A percentile compares a stretch with the other conserved stretches of the same genome.
Evolutionary conservation across 2,888 invertebrate genomes (phyloP).

Genomic region (Drosophila ochracea): DNA sequence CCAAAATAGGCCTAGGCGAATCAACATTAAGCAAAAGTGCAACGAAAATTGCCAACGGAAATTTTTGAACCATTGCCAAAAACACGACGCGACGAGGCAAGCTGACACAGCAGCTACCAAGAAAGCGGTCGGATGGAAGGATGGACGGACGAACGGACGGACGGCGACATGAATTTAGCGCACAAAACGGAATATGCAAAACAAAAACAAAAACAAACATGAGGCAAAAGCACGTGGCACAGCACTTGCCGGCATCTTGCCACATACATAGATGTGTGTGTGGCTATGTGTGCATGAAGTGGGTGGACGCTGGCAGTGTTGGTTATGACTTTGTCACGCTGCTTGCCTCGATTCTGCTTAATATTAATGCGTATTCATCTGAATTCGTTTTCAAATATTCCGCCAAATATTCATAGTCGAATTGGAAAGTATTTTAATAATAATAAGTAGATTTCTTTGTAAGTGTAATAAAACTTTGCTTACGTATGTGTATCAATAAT

Average conservation of each 20-base stretch:
- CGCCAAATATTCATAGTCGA: background rate
- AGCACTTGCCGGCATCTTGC: conserved; percentile 47
- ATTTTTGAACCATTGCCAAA: conserved; percentile 67
- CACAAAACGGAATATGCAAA: conserved; percentile 60
- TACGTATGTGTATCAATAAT: background rate
- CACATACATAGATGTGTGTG: conserved; percentile 3
- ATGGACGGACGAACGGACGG: conserved; percentile 16
- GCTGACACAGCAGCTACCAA: conserved; percentile 30
- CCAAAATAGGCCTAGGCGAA: conserved; percentile 74
- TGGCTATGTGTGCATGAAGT: background rate
- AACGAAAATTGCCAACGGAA: conserved; percentile 57
- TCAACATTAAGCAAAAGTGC: conserved; percentile 74
- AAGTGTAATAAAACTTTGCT: background rate
- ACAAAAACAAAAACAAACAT: conserved; percentile 60
- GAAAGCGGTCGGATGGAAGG: conserved; percentile 6
- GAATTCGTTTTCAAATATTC: background rate
- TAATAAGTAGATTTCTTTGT: background rate
- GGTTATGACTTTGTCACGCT: conserved; percentile 19
- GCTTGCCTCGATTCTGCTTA: conserved; percentile 5
- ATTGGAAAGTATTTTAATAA: background rate
- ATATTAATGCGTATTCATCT: background rate
- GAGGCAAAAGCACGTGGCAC: conserved; percentile 57
- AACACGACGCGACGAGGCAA: conserved; percentile 54
- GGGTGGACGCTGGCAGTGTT: background rate
- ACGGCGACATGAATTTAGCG: conserved; percentile 30